Percentiles rank a stretch among this genome's conserved stretches.
Conservation (phyloP, 2,888 invertebrate species). For the Standfussiana lucernea region DNA sequence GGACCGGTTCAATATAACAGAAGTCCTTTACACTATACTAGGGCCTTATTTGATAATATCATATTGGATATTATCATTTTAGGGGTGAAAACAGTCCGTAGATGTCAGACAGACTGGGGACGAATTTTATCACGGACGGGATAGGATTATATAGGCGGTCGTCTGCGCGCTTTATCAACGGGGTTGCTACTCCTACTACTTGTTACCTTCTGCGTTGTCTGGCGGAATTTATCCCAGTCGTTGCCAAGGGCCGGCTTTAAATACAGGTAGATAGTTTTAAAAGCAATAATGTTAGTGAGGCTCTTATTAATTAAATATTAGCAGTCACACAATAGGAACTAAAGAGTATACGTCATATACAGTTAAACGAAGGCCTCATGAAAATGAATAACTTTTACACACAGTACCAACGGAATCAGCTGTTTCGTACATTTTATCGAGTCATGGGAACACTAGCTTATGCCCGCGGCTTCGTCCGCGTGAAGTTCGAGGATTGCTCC, state of each 20-base stretch:
- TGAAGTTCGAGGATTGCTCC: not conserved
- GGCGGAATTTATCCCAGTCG: conserved; percentile 34
- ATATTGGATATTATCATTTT: not conserved
- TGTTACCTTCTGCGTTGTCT: conserved; percentile 54
- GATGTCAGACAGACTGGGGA: conserved; percentile 1
- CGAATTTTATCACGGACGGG: not conserved
- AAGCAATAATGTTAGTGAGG: conserved; percentile 13
- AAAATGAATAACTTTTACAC: not conserved
- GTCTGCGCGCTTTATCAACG: not conserved
- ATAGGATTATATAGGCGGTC: not conserved
- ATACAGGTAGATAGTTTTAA: conserved; percentile 37
- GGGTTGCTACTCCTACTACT: conserved; percentile 18
- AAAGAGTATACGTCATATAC: not conserved
- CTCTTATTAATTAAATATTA: not conserved
- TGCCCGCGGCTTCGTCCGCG: not conserved
- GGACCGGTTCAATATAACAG: not conserved
- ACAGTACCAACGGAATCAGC: not conserved
- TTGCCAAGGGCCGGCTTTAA: conserved; percentile 50
- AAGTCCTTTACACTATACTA: not conserved
- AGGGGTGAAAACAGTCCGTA: not conserved
- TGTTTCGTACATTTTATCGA: not conserved
- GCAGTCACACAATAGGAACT: not conserved
- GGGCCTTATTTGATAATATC: not conserved
- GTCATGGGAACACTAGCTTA: not conserved
- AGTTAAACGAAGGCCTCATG: not conserved